Evolutionary conservation across 2,113 vertebrate species (phyloP).

Genomic region (Pithys albifrons): DNA sequence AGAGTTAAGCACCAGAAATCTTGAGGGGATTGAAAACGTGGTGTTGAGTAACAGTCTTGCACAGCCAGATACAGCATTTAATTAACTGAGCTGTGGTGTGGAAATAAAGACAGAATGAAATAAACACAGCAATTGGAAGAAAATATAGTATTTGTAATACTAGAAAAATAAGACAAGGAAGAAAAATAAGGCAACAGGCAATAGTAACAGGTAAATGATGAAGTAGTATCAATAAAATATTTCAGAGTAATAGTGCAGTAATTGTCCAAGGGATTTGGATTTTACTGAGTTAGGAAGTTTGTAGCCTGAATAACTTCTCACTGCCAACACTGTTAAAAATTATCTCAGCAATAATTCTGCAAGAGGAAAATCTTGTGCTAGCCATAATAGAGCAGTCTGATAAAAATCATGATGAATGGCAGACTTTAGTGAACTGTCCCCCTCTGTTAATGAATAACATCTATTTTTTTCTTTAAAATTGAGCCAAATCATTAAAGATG

Average conservation of each 20-base stretch:
- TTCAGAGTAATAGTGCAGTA: constrained; percentile 36
- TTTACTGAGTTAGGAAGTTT: constrained; percentile 34
- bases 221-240: constrained; percentile 38
- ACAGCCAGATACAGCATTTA: not conserved
- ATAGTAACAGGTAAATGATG: not conserved
- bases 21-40: not conserved
- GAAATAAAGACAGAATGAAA: constrained; percentile 3
- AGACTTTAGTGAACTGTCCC: constrained; percentile 1
- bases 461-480: constrained; percentile 33
- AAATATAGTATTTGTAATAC: not conserved
- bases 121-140: not conserved
- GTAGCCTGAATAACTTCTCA: not conserved
- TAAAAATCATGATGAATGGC: constrained; percentile 43
- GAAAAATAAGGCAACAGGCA: not conserved
- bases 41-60: not conserved
- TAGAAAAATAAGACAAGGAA: not conserved
- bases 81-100: not conserved
- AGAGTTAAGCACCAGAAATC: not conserved
- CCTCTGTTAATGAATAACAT: constrained; percentile 11
- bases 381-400: constrained; percentile 3
- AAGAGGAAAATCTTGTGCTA: constrained; percentile 42
- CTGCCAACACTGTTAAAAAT: constrained; percentile 29
- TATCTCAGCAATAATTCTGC: constrained; percentile 1
- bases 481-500: constrained; percentile 5
- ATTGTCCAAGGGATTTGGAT: constrained; percentile 54